These are phyloP conservation scores for Scaptomyza caliginosa DNA, from an alignment of 2,888 invertebrate genomes.

Conservation along the genomic window DNA sequence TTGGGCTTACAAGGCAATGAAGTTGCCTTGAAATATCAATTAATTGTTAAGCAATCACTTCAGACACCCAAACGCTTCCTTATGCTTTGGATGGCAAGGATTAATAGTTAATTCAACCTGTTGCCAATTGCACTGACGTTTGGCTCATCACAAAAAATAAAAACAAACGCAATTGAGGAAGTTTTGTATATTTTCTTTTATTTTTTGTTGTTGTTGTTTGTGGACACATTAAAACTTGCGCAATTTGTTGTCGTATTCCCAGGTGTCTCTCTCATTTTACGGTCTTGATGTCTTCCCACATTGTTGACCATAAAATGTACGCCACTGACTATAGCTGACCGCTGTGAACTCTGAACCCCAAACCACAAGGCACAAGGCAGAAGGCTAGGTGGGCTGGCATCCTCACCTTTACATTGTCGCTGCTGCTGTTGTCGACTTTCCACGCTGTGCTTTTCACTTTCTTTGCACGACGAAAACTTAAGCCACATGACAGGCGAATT, in stretches of 20 bases:
- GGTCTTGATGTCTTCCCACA: conserved; percentile 18
- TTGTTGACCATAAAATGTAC: conserved; percentile 29
- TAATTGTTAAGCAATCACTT: too few species aligned
- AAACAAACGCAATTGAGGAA: conserved; percentile 30
- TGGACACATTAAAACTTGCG: conserved; percentile 39
- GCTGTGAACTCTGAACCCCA: conserved; percentile 49
- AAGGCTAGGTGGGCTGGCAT: conserved; percentile 42
- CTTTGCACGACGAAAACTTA: conserved; percentile 68
- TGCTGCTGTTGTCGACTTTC: conserved; percentile 66
- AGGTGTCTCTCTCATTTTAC: not conserved
- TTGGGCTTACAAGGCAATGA: conserved; percentile 1
- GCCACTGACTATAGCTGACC: conserved; percentile 54
- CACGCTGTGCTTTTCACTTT: conserved; percentile 71
- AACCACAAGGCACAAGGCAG: conserved; percentile 8
- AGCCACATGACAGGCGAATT: conserved; percentile 57
- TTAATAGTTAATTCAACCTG: conserved; percentile 15
- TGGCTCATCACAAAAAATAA: conserved; percentile 14
- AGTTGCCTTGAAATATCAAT: not conserved
- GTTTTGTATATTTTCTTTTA: not conserved
- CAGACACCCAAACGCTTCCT: not conserved
- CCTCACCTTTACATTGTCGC: conserved; percentile 34
- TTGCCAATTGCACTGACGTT: not conserved
- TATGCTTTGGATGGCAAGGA: not conserved
- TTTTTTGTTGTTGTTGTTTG: too few species aligned
- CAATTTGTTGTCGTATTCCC: conserved; percentile 32